Evolutionary conservation across 2,888 invertebrate species (phyloP).

Genomic region (Latheticus oryzae): DNA sequence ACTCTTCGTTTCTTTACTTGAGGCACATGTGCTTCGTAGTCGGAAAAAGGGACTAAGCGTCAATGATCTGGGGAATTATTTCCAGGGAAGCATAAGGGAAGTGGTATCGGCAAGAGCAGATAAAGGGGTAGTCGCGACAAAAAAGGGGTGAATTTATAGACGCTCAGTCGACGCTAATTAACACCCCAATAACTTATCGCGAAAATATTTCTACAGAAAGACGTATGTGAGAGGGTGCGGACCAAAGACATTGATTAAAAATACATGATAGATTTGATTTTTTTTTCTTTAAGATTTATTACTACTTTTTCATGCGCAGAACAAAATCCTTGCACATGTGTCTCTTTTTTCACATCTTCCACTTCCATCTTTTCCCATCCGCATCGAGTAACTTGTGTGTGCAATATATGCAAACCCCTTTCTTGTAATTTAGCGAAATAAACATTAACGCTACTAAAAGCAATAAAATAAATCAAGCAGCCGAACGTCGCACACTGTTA

Average conservation of each 20-base stretch:
- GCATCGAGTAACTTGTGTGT: too few relatives aligned
- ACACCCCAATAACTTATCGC: conserved; percentile 52
- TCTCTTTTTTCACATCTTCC: too few relatives aligned
- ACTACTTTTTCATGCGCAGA: too few relatives aligned
- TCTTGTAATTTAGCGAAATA: conserved; percentile 71
- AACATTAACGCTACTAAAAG: conserved; percentile 71
- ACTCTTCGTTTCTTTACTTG: conserved; percentile 36
- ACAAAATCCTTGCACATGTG: too few relatives aligned
- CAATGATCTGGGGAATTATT: conserved; percentile 63
- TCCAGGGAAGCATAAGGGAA: conserved; percentile 60
- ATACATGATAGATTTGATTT: too few relatives aligned
- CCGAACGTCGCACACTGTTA: conserved; percentile 59
- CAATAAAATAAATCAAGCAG: conserved; percentile 70
- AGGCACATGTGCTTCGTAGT: conserved; percentile 59
- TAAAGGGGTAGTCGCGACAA: conserved; percentile 57
- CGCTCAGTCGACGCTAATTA: conserved; percentile 60
- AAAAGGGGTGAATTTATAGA: conserved; percentile 60
- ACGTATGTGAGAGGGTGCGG: conserved; percentile 11
- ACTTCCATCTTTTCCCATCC: too few relatives aligned
- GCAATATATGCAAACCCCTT: conserved; percentile 67
- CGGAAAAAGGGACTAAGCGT: conserved; percentile 63
- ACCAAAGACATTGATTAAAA: conserved; percentile 10
- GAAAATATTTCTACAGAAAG: conserved; percentile 30
- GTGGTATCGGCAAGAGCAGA: conserved; percentile 61
- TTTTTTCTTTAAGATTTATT: too few relatives aligned